Base-by-base conservation (phyloP, 2,888 invertebrate species). In the Tridacna gigas region DNA sequence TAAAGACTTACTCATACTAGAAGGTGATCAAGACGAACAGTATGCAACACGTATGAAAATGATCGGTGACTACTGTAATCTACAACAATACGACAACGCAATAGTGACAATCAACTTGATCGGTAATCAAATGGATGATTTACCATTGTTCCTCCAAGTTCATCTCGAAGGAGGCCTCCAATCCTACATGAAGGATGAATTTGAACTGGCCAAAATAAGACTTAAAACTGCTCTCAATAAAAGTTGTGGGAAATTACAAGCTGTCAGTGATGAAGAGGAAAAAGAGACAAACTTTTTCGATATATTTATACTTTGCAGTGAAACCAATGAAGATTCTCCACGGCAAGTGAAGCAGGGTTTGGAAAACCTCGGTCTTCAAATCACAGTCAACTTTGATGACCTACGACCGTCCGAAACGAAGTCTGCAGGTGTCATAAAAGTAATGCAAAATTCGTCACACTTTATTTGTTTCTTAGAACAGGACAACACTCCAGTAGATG, bases 101-200 rank as follows among this genome's bases (percentile, higher is more conserved):
- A 74, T 79, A 48, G 48, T 78, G n/a, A 69, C 61, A 12, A 56
- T 79, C 26, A 75, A 79, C 51, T 25, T 75, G 37, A 25, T 78
- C 25, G 80, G 78, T 15, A 47, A 71, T 45, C 11, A 25, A 5
- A 28, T 25, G 12, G 45, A 75, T 15, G 75, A 69, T 18, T 51
- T 75, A 26, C n/a, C 37, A 15, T 25, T 82, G 28, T 82, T 63
- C 28, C 20, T 67, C 25, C 22, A 67, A 22, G 75, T 71, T 15
- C 71, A 82, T 37, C 48, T 82, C 15, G 78, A 78, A 12, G 82
- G 82, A 25, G 82, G 75, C 9, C 28, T 82, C 25, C 63, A 71
- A 28, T 66, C 82, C 9, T 69, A 69, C 22, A 69, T 61, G 37
- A 71, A 69, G 15, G 56, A 25, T 18, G 69, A 78, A 28, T 25